phyloP scores from a whole-genome alignment of 2,888 invertebrate genomes.

The Rugalucina vietnamica region DNA sequence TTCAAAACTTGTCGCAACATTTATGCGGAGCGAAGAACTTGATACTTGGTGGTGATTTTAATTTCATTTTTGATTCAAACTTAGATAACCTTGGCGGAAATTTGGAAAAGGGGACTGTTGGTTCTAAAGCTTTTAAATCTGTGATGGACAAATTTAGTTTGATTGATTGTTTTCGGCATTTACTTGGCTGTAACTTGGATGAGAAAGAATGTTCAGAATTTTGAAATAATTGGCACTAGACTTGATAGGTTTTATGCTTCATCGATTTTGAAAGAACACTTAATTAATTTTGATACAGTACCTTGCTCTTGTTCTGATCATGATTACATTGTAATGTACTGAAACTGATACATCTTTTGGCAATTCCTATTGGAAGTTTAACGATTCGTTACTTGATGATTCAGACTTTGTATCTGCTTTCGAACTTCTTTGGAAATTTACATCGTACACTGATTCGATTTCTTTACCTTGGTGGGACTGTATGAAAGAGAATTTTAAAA shows the following conservation, averaged over 20 bases:
- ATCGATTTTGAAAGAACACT: constrained; percentile 9
- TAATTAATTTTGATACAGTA: too few species aligned
- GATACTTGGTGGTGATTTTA: constrained; percentile 33
- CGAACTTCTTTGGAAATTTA: constrained; percentile 35
- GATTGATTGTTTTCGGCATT: too few species aligned
- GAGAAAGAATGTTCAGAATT: too few species aligned
- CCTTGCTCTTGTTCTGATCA: too few species aligned
- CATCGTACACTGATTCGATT: background rate
- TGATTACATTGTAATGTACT: too few species aligned
- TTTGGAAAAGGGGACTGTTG: too few species aligned
- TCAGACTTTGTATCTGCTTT: constrained; percentile 17
- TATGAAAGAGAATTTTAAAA: constrained; percentile 21
- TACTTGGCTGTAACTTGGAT: too few species aligned
- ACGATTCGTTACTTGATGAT: constrained; percentile 31
- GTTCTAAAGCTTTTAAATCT: too few species aligned
- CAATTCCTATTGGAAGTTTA: constrained; percentile 47
- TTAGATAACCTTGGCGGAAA: too few species aligned
- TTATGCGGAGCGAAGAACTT: constrained; percentile 23
- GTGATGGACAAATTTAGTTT: constrained; percentile 36
- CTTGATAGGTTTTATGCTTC: too few species aligned
- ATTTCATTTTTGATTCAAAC: constrained; percentile 8
- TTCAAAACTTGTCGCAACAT: constrained; percentile 18
- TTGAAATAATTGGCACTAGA: too few species aligned
- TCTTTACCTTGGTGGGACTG: constrained; percentile 23
- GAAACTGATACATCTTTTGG: background rate